Evolutionary conservation across 2,113 vertebrate genomes (phyloP).

Genomic region (Craseonycteris thonglongyai): DNA sequence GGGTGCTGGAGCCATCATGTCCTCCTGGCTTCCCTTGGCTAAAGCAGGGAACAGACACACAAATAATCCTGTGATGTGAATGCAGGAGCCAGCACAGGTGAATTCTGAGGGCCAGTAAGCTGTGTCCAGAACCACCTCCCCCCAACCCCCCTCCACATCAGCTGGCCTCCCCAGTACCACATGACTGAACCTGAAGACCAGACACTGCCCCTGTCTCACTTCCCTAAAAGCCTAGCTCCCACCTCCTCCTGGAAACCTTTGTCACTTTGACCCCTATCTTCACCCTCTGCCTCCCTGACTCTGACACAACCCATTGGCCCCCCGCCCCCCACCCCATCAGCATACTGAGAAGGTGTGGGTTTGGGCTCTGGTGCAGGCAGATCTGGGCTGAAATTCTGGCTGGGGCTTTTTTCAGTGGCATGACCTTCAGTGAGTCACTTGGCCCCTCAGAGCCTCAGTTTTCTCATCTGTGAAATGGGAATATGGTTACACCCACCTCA

Average conservation of each 20-base stretch:
- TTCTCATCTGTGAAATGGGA: neutral
- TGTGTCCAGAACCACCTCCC: neutral
- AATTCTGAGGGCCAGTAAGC: neutral
- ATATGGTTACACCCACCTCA: neutral
- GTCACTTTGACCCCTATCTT: neutral
- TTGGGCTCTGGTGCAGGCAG: neutral
- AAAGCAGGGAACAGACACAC: neutral
- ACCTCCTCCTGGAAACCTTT: neutral
- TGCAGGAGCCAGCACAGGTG: neutral
- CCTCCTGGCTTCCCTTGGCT: neutral
- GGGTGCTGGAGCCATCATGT: neutral
- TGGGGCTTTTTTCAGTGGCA: neutral
- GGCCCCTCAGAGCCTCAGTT: neutral
- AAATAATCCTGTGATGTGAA: neutral
- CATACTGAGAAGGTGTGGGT: neutral
- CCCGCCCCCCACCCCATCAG: neutral
- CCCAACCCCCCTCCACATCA: too few relatives aligned
- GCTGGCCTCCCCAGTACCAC: neutral
- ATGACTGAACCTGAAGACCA: too few relatives aligned
- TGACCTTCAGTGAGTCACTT: neutral
- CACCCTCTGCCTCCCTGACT: neutral
- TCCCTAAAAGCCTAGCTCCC: neutral
- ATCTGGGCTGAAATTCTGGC: neutral
- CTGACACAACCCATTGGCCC: neutral
- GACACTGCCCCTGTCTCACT: neutral